These are phyloP conservation scores for Pavo muticus DNA, from an alignment of 2,113 vertebrate genomes.

Conservation along the genomic window DNA sequence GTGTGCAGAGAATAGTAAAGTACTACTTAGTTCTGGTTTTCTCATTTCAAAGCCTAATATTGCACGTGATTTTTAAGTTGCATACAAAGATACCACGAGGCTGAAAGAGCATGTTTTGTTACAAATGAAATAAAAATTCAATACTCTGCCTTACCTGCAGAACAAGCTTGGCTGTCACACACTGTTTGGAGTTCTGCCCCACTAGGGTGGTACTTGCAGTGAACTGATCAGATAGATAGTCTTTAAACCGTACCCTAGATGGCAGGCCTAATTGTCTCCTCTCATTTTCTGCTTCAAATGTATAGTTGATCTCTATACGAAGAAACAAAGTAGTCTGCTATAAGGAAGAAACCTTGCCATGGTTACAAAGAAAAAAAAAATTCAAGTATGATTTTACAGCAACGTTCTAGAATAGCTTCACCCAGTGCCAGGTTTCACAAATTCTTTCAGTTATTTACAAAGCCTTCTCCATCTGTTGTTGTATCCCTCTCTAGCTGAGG, in stretches of 20 bases:
- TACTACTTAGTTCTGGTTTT: neutral
- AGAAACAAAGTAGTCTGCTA: slow-evolving; percentile 1
- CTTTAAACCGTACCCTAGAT: slow-evolving; percentile 85
- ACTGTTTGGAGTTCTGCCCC: slow-evolving; percentile 82
- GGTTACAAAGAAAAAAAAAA: neutral
- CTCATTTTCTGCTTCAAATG: slow-evolving; percentile 86
- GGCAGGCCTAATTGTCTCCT: slow-evolving; percentile 84
- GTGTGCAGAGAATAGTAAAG: neutral
- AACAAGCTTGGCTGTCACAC: slow-evolving; percentile 78
- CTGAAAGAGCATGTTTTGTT: neutral
- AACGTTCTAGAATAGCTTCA: neutral
- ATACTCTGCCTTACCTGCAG: slow-evolving; percentile 82
- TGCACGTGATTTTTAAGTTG: neutral
- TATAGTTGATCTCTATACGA: slow-evolving; percentile 82
- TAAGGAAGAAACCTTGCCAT: neutral
- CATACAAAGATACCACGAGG: neutral
- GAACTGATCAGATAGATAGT: slow-evolving; percentile 79
- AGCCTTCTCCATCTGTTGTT: neutral
- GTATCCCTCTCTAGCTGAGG: neutral
- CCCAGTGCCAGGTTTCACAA: neutral
- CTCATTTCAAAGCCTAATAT: neutral
- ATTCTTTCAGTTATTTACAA: neutral
- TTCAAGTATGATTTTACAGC: neutral
- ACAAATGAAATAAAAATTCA: neutral
- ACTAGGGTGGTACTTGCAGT: slow-evolving; percentile 81